A percentile compares a stretch with the other conserved stretches of the same genome.
phyloP scores from a whole-genome alignment of 2,113 vertebrate genomes.

The Tretioscincus oriximinensis region DNA sequence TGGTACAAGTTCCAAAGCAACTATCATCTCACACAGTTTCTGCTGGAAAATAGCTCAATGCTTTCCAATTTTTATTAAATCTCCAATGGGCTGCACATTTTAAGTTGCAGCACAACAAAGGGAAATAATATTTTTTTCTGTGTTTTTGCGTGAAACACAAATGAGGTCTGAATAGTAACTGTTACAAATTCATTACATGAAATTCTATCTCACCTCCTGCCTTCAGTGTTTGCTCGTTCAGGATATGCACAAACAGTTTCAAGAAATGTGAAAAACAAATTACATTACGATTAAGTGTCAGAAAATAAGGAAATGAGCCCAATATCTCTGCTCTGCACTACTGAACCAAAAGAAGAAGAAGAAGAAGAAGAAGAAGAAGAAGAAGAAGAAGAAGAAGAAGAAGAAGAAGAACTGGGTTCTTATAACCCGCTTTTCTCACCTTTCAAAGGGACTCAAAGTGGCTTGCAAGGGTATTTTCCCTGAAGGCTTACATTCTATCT shows the following conservation, averaged over 20 bases:
- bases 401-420: no score
- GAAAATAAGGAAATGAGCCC: not conserved
- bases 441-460: no score
- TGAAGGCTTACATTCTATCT: no score
- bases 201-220: not conserved
- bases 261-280: not conserved
- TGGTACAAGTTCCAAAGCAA: not conserved
- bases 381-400: no score
- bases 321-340: no score
- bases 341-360: no score
- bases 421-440: no score
- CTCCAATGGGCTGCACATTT: not conserved
- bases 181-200: not conserved
- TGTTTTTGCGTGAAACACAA: not conserved
- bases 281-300: not conserved
- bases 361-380: no score
- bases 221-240: not conserved
- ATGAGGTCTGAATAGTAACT: not conserved
- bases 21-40: not conserved
- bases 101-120: constrained; percentile 3
- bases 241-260: not conserved
- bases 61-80: no score
- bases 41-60: not conserved
- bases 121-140: not conserved
- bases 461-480: no score